A percentile compares a stretch with the other conserved stretches of the same genome.
Conservation (phyloP, 2,113 vertebrate genomes). For the Echinops telfairi region DNA sequence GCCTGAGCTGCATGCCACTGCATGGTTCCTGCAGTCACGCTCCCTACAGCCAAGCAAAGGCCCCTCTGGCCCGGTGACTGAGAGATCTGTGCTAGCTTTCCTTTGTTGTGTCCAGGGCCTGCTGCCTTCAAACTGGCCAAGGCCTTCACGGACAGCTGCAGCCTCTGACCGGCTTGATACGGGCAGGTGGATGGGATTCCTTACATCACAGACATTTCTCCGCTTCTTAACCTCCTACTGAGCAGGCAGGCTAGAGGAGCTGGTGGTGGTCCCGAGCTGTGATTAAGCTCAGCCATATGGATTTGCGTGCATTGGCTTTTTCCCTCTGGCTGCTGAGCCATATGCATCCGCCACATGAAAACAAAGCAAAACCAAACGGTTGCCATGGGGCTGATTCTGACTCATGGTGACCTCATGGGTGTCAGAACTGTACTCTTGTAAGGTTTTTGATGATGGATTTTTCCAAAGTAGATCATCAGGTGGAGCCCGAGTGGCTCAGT, state of each 20-base stretch:
- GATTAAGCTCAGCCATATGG: not conserved
- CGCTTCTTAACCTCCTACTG: not conserved
- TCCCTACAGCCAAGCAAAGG: not conserved
- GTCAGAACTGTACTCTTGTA: not conserved
- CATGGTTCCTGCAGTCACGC: not conserved
- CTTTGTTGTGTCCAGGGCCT: not conserved
- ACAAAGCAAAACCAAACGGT: not conserved
- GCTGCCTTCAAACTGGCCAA: not conserved
- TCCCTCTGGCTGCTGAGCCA: not conserved
- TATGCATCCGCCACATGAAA: not conserved
- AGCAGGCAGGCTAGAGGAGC: not conserved
- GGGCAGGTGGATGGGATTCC: not conserved
- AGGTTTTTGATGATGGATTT: not conserved
- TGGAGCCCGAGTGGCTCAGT: too few species aligned
- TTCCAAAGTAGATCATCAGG: not conserved
- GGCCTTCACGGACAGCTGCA: not conserved
- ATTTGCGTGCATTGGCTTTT: not conserved
- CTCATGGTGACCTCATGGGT: not conserved
- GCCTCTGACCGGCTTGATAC: not conserved
- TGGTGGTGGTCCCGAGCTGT: not conserved
- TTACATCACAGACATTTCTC: constrained; percentile 1
- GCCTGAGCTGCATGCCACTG: not conserved
- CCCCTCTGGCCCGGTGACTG: not conserved
- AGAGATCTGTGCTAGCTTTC: not conserved
- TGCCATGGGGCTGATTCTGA: not conserved